Percentiles rank a stretch among this genome's conserved stretches.
These are phyloP conservation scores for Dysidea cf. avara DNA, from an alignment of 37 sponge, comb jelly and placozoan genomes.

Conservation along the genomic window DNA sequence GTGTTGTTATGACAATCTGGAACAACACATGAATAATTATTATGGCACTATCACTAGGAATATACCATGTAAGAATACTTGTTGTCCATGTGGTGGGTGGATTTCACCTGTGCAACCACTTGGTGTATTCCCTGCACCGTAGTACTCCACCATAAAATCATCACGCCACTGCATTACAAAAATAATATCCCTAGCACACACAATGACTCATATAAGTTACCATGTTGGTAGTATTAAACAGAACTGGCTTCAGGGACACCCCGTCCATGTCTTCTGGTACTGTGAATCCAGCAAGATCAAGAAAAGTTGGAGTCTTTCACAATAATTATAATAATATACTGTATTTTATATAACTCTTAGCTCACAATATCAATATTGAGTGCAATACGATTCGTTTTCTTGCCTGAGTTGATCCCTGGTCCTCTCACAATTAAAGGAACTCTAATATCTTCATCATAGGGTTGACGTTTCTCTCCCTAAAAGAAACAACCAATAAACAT, in stretches of 20 bases:
- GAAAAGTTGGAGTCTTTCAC: constrained; percentile 83
- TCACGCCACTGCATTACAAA: constrained; percentile 25
- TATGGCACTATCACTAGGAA: too few relatives aligned
- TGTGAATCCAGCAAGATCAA: constrained; percentile 70
- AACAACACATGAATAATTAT: too few relatives aligned
- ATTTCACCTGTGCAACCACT: neutral
- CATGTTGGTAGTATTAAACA: constrained; percentile 17
- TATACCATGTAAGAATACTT: constrained; percentile 60
- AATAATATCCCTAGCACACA: too few relatives aligned
- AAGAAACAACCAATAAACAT: too few relatives aligned
- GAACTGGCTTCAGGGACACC: constrained; percentile 49
- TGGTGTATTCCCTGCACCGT: constrained; percentile 56
- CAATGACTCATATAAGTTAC: too few relatives aligned
- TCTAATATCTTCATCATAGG: constrained; percentile 84
- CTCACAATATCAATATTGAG: constrained; percentile 78
- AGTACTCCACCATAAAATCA: constrained; percentile 78
- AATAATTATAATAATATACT: too few relatives aligned
- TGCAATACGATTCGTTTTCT: constrained; percentile 42
- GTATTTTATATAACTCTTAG: neutral
- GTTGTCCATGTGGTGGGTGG: constrained; percentile 6
- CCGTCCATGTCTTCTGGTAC: constrained; percentile 78
- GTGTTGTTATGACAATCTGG: constrained; percentile 81
- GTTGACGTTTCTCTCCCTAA: constrained; percentile 82
- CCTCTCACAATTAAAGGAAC: constrained; percentile 83
- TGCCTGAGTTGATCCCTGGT: constrained; percentile 44